Evolutionary conservation across 2,113 vertebrate species (phyloP), one percentile per base, ranked within the genome.

Genomic region (Malurus alboscapulatus): DNA sequence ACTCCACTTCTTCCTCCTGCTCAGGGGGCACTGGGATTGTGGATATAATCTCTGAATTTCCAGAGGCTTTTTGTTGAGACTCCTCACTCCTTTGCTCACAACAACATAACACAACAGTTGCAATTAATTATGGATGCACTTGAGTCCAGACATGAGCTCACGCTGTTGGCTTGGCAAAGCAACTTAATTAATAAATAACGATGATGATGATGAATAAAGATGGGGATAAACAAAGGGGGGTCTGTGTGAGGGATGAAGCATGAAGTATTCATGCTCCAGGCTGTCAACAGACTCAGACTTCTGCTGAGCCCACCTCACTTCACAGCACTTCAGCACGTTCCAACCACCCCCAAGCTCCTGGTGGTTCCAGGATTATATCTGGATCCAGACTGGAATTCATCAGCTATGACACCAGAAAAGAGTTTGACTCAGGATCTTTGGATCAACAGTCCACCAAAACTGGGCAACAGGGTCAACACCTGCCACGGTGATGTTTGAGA

Each of bases 101-200:
- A 91, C 47, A 77, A 51, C 81, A 58, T 14, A 85, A 88, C 88
- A 71, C 88, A 93, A 92, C 66, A 85, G 72, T 92, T 58, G 74
- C 74, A 75, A 92, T 95, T 95, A 87, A 95, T 95, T 94, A 93
- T 86, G 72, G 79, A 93, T 93, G 92, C 78, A 65, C 62, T 34
- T 0, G 0, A 82, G 87, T 54, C 87, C 95, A 95, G 92, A 96
- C 92, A 87, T 91, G 92, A 93, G 81, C 94, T 94, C 91, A 95
- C 20, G 4, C 81, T 91, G 66, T 44, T 89, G 66, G 87, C 62
- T 69, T 72, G 63, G 92, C 87, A 90, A 93, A 79, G 44, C 24
- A 68, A 91, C 51, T 77, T 93, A 92, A 96, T 96, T 93, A 94
- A 96, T 95, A 96, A 96, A 85, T 88, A 90, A 96, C 4, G 4